Base-by-base conservation (phyloP, 2,797 vertebrate species). In the Protonibea diacanthus region DNA sequence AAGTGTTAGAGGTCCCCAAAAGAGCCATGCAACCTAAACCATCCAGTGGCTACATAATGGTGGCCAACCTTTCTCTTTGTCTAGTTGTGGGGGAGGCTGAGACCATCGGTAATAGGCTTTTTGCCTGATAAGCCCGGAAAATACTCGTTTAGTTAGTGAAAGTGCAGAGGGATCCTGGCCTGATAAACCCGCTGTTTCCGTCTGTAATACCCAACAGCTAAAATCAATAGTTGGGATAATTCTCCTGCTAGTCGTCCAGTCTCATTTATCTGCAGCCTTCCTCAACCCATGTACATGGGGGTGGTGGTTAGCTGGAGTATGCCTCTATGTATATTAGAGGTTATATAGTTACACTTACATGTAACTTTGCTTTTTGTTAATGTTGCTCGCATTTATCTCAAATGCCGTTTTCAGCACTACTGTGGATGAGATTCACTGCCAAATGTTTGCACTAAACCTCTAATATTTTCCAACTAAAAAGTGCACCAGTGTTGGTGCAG, bases 171-270 rank as follows among this genome's bases (percentile, higher is more conserved):
- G 95, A 95, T 96, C 95, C 96, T 96, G 96, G 96, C 95, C 96
- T 95, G 96, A 97, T 99, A 96, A 97, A 97, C 94, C 95, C 94
- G 92, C 94, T 95, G 96, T 97, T 95, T 95, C 94, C 96, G 95
- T 96, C 94, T 96, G 95, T 97, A 97, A 98, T 98, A 97, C 96
- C 97, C 96, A 96, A 96, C 97, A 97, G 97, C 94, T 94, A 97
- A 97, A 98, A 98, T 98, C 97, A 97, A 97, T 98, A 97, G 95
- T 93, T 95, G 92, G 96, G 97, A 97, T 97, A 96, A 98, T 97
- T 96, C 97, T 94, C 94, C 94, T 87, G 93, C 95, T 95, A 95
- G 96, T 96, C 95, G 92, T 95, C 95, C 95, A 93, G 92, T 90
- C 90, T 92, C 81, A 87, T 95, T 95, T 95, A 92, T 95, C 95